Percentiles rank a stretch among this genome's conserved stretches.
Conservation (phyloP, 2,113 vertebrate genomes). For the Propithecus coquereli region DNA sequence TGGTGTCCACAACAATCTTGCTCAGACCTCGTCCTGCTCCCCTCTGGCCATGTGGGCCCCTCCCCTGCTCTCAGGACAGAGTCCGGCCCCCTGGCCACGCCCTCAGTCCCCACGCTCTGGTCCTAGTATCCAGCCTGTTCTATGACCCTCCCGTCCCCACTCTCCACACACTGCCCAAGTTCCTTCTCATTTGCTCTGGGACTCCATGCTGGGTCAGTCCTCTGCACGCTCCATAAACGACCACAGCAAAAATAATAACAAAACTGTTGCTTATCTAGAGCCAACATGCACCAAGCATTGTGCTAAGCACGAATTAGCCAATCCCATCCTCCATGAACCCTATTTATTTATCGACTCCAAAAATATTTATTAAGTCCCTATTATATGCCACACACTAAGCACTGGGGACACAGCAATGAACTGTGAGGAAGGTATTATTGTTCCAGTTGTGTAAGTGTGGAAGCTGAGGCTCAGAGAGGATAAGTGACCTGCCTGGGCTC, state of each 20-base stretch:
- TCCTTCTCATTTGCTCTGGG: neutral
- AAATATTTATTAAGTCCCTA: neutral
- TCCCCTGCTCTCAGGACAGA: neutral
- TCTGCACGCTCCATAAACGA: accelerated
- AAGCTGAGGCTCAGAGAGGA: neutral
- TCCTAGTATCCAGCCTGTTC: neutral
- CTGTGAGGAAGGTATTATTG: accelerated
- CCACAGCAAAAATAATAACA: no score
- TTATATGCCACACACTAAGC: neutral
- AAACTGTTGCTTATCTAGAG: neutral
- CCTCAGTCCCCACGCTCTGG: neutral
- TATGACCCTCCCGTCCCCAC: accelerated
- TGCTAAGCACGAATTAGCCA: neutral
- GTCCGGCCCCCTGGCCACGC: neutral
- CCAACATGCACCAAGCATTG: accelerated
- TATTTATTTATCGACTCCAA: neutral
- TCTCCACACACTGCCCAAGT: neutral
- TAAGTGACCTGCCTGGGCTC: neutral
- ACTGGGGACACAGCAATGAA: no score
- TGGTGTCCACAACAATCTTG: accelerated
- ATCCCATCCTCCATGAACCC: neutral
- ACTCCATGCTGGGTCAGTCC: neutral
- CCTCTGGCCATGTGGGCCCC: neutral
- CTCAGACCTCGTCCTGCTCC: neutral
- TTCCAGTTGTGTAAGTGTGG: accelerated